Base-by-base conservation (phyloP, 2,888 invertebrate species). In the Hyposoter didymator region DNA sequence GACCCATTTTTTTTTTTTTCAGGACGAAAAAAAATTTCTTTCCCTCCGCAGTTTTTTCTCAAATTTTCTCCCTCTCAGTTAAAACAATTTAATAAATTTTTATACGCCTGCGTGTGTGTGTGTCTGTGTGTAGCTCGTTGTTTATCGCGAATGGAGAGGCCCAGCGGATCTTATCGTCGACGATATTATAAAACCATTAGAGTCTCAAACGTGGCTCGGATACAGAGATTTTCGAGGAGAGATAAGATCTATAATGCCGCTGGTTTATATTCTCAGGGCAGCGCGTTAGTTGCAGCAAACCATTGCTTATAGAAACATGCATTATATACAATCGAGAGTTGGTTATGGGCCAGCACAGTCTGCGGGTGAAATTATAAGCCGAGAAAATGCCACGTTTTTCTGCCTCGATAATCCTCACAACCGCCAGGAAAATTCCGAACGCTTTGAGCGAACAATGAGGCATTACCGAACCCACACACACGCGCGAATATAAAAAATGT, bases 181-280 rank as follows among this genome's bases (percentile, higher is more conserved):
- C 74, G 84, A 86, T 88, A 89, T 88, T 89, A 89, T 89, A 89
- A 90, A 89, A 84, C 88, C 89, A 90, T 90, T 87, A 89, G 87
- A 85, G 69, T 84, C 84, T 84, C 84, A 74, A 59, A 76, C 82
- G 76, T 39, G 59, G 74, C 59, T 81, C 45, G 85, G 85, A 90
- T 90, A 84, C 73, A 67, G 62, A 73, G 83, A 87, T 88, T 88
- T 85, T 67, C 67, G 47, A 35, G 69, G 39, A 35, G 66, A 82
- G 90, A 90, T 89, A 89, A 88, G 70, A 88, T 83, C 83, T 69
- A 22, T 22, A 83, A 74, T 64, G 78, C 80, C 79, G 59, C 76
- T n/a, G 59, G 62, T 82, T 69, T 75, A 59, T 78, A 72, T 72
- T 59, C 70, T 43, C 45, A 43, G 70, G 45, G 45, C 78, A 78